A percentile compares a stretch with the other conserved stretches of the same genome.
Conservation (phyloP, 1,140 invertebrate species). For the Limonius californicus region DNA sequence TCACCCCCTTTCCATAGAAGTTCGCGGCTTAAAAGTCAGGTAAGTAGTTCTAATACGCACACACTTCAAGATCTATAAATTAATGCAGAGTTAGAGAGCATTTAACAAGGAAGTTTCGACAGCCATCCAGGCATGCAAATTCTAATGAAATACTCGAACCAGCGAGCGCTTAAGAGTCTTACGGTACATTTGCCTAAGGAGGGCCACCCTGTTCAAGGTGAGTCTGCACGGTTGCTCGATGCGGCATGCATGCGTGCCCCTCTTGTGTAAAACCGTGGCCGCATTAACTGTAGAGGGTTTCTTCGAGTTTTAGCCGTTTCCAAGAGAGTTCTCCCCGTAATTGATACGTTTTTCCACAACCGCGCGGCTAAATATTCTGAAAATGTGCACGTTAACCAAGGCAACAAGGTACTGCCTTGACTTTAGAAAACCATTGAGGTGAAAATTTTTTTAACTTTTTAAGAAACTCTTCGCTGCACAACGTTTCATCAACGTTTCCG, state of each 20-base stretch:
- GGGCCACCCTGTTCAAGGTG: slow-evolving; percentile 22
- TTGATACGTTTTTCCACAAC: neutral
- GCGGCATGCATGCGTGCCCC: slow-evolving; percentile 23
- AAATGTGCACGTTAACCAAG: too few relatives aligned
- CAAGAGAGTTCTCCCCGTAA: neutral
- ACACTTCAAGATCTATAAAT: slow-evolving; percentile 6
- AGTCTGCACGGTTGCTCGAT: slow-evolving; percentile 21
- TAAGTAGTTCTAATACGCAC: slow-evolving; percentile 9
- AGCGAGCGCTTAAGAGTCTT: slow-evolving; percentile 25
- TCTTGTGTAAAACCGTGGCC: slow-evolving; percentile 17
- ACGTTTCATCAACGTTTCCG: too few relatives aligned
- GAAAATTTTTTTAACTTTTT: too few relatives aligned
- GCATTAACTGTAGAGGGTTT: neutral
- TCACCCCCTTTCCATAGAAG: neutral
- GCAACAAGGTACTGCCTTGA: too few relatives aligned
- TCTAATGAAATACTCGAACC: slow-evolving; percentile 28
- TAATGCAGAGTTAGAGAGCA: slow-evolving; percentile 25
- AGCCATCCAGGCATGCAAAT: slow-evolving; percentile 29
- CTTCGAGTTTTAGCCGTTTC: neutral
- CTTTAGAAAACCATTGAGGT: too few relatives aligned
- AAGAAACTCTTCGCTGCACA: too few relatives aligned
- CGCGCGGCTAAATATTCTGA: too few relatives aligned
- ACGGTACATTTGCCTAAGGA: slow-evolving; percentile 33
- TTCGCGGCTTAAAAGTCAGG: neutral
- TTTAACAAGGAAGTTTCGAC: slow-evolving; percentile 28